phyloP scores from a whole-genome alignment of 2,797 vertebrate genomes.

The Xiphorhynchus erythropygius region DNA sequence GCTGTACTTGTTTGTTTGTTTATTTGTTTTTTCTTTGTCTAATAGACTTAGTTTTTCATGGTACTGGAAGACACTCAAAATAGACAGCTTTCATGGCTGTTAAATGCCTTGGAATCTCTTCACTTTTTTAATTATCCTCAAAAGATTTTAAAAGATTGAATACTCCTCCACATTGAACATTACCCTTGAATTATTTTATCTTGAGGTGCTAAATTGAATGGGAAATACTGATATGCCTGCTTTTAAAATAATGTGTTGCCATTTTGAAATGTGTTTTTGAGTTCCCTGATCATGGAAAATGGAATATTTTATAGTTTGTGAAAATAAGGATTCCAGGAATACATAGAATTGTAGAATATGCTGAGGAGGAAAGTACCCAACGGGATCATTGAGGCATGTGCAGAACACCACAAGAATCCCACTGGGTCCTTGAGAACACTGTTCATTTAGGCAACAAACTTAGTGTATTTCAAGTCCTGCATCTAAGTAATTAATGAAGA shows the following conservation, averaged over 20 bases:
- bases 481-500: background rate
- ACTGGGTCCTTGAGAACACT: rapidly evolving
- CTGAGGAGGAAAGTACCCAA: background rate
- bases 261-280: background rate
- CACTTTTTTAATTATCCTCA: background rate
- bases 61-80: background rate
- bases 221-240: background rate
- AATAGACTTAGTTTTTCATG: background rate
- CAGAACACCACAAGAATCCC: background rate
- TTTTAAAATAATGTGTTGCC: background rate
- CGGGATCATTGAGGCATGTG: background rate
- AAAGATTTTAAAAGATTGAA: background rate
- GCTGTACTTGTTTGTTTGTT: background rate
- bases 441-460: background rate
- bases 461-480: background rate
- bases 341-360: background rate
- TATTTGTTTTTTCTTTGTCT: background rate
- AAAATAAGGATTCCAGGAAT: background rate
- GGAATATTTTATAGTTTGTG: background rate
- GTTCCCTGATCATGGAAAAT: background rate
- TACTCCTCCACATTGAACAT: background rate
- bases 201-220: background rate
- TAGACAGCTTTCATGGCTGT: background rate
- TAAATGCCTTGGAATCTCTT: background rate
- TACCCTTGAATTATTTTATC: slow-evolving; percentile 10